Percentiles rank a stretch among this genome's conserved stretches.
phyloP scores from a whole-genome alignment of 2,888 invertebrate genomes.

The Homarus gammarus region DNA sequence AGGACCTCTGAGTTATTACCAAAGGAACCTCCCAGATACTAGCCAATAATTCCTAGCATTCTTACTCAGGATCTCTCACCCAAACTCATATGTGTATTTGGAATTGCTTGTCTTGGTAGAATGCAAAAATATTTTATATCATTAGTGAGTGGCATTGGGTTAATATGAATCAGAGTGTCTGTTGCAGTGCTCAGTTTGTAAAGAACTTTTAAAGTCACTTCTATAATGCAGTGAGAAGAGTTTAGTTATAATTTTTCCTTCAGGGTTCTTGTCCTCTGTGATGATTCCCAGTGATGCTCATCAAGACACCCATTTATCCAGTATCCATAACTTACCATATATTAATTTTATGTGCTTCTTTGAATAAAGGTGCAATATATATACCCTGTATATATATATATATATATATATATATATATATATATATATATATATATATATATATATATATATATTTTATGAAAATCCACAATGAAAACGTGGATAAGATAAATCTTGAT shows the following conservation, averaged over 20 bases:
- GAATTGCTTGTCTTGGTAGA: not conserved
- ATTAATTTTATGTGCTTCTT: not conserved
- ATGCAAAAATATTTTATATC: not conserved
- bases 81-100: not conserved
- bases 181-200: not conserved
- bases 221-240: not conserved
- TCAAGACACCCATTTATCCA: not conserved
- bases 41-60: not conserved
- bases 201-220: not conserved
- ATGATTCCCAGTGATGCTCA: not conserved
- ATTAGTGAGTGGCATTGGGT: not conserved
- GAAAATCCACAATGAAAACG: no score
- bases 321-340: not conserved
- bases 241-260: not conserved
- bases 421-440: no score
- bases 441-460: no score
- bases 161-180: not conserved
- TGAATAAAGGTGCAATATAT: no score
- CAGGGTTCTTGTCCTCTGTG: constrained; percentile 14
- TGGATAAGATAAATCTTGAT: no score
- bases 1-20: constrained; percentile 17
- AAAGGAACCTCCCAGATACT: constrained; percentile 10
- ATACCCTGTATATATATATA: no score
- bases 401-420: no score
- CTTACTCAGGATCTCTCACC: not conserved